Conservation (phyloP, 1,140 invertebrate species). For the Tetramorium simillimum region DNA sequence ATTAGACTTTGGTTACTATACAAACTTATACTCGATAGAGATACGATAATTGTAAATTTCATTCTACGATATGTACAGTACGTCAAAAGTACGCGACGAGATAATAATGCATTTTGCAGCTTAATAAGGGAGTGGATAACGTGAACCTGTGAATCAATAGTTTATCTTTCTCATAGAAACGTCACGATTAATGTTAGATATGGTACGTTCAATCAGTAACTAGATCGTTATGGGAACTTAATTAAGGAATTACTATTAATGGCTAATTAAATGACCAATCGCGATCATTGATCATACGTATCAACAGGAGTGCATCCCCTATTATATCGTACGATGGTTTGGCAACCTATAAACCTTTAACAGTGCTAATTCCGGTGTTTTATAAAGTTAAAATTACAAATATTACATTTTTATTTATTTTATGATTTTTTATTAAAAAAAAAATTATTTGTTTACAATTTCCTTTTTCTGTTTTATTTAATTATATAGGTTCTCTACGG, state of each 20-base stretch:
- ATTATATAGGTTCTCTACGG: not conserved
- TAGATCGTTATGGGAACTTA: slow-evolving; percentile 80
- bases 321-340: slow-evolving; percentile 27
- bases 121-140: slow-evolving; percentile 71
- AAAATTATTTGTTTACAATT: not conserved
- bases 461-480: slow-evolving; percentile 7
- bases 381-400: not conserved
- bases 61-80: slow-evolving; percentile 29
- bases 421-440: not conserved
- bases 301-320: slow-evolving; percentile 5
- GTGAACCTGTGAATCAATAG: slow-evolving; percentile 81
- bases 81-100: slow-evolving; percentile 10
- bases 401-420: not conserved
- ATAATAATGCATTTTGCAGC: slow-evolving; percentile 39
- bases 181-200: slow-evolving; percentile 68
- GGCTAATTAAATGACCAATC: slow-evolving; percentile 65
- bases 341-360: slow-evolving; percentile 14
- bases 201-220: slow-evolving; percentile 70
- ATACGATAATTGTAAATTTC: slow-evolving; percentile 52
- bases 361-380: not conserved
- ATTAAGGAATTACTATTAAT: slow-evolving; percentile 75
- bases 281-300: slow-evolving; percentile 20
- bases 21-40: slow-evolving; percentile 35
- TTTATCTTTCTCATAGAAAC: slow-evolving; percentile 66
- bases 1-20: slow-evolving; percentile 53